Conservation (phyloP, 2,888 invertebrate genomes). For the Lamellibrachia satsuma region DNA sequence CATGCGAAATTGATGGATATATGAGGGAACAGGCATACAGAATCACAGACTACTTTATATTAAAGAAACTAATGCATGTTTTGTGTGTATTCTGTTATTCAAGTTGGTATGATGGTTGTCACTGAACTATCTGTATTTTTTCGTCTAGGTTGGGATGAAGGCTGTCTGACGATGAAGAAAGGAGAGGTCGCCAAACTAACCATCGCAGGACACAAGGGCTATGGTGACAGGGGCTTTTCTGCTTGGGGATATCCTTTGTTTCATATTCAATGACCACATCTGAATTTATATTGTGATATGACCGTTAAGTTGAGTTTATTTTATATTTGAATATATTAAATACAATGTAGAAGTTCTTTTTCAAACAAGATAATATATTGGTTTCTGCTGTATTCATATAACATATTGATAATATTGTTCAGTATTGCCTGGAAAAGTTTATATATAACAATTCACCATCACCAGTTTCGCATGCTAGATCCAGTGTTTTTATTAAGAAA, state of each 20-base stretch:
- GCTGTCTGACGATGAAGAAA: constrained; percentile 36
- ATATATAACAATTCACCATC: no score
- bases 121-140: constrained; percentile 8
- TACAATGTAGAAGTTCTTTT: no score
- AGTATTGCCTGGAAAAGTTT: no score
- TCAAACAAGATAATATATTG: no score
- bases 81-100: background rate
- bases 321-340: no score
- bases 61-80: background rate
- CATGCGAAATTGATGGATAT: no score
- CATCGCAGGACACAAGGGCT: constrained; percentile 31
- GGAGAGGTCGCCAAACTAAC: constrained; percentile 35
- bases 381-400: no score
- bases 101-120: background rate
- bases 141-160: constrained; percentile 39
- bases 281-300: background rate
- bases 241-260: constrained; percentile 40
- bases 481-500: no score
- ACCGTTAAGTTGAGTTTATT: background rate
- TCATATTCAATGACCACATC: constrained; percentile 1
- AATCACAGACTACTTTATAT: no score
- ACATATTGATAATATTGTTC: no score
- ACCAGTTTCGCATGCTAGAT: no score
- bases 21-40: no score
- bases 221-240: constrained; percentile 37